Percentiles rank a stretch among this genome's conserved stretches.
phyloP scores from a whole-genome alignment of 2,797 vertebrate species.

The Neosalanx taihuensis region DNA sequence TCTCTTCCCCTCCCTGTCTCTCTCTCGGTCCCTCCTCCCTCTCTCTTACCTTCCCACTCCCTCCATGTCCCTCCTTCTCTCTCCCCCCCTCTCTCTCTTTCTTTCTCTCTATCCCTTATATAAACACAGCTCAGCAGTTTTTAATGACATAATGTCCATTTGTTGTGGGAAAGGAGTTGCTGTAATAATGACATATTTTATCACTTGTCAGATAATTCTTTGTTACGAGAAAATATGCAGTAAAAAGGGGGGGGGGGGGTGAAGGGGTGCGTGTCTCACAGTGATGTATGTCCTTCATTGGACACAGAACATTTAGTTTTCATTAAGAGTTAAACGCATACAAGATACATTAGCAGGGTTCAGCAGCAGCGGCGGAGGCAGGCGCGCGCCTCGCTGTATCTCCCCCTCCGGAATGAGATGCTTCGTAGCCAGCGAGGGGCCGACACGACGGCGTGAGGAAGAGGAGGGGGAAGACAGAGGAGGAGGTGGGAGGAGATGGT shows the following conservation, averaged over 20 bases:
- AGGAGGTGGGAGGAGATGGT: not conserved
- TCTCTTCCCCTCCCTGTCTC: not conserved
- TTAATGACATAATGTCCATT: constrained; percentile 30
- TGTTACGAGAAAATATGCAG: constrained; percentile 47
- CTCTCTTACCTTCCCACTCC: not conserved
- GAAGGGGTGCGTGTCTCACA: constrained; percentile 61
- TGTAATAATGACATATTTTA: constrained; percentile 49
- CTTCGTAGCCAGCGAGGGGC: constrained; percentile 40
- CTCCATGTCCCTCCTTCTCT: too few species aligned
- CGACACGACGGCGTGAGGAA: not conserved
- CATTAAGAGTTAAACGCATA: constrained; percentile 98
- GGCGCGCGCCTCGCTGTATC: constrained; percentile 53
- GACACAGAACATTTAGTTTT: constrained; percentile 99
- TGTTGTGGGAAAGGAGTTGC: constrained; percentile 41
- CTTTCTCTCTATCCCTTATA: constrained; percentile 3
- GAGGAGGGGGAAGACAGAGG: not conserved
- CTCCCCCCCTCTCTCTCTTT: too few species aligned
- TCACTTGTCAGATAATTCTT: constrained; percentile 33
- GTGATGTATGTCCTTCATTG: constrained; percentile 93
- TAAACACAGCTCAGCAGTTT: constrained; percentile 25
- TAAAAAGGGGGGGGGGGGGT: constrained; percentile 53
- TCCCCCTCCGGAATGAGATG: constrained; percentile 76
- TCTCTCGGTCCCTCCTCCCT: too few species aligned
- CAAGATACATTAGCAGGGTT: constrained; percentile 91
- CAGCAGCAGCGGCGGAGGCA: constrained; percentile 49